Percentiles rank a stretch among this genome's conserved stretches.
Evolutionary conservation across 2,888 invertebrate species (phyloP).

Genomic region (Diabrotica balteata): DNA sequence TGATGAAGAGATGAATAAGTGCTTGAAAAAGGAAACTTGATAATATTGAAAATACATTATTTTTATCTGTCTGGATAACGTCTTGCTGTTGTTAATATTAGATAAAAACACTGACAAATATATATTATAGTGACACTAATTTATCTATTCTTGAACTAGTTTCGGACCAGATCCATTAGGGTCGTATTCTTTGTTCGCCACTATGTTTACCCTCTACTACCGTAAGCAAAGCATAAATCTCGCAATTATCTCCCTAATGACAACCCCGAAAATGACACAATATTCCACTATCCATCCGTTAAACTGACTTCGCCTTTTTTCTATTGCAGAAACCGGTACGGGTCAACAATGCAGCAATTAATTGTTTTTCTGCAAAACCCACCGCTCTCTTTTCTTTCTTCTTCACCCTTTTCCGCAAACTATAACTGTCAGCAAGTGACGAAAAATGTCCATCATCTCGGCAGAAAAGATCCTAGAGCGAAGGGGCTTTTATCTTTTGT

Average conservation of each 20-base stretch:
- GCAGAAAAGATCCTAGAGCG: slow-evolving; percentile 9
- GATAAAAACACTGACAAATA: too few species aligned
- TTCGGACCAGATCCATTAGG: too few species aligned
- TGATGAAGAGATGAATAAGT: too few species aligned
- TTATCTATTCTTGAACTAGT: too few species aligned
- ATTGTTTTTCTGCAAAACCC: slow-evolving; percentile 36
- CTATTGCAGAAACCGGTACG: slow-evolving; percentile 27
- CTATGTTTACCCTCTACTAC: background rate
- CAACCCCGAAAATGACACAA: slow-evolving; percentile 16
- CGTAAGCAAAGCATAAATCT: slow-evolving; percentile 3
- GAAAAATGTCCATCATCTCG: slow-evolving; percentile 39
- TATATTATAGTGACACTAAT: too few species aligned
- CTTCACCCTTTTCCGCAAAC: slow-evolving; percentile 41
- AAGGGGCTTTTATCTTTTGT: slow-evolving; percentile 18
- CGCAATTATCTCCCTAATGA: slow-evolving; percentile 12
- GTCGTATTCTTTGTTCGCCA: background rate
- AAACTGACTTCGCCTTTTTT: slow-evolving; percentile 20
- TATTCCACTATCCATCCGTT: slow-evolving; percentile 22
- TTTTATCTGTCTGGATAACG: too few species aligned
- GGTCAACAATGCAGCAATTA: slow-evolving; percentile 33
- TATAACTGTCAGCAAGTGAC: slow-evolving; percentile 44
- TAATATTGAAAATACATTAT: too few species aligned
- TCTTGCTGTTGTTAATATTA: too few species aligned
- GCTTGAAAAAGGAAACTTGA: too few species aligned
- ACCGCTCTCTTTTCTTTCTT: slow-evolving; percentile 25